These are phyloP conservation scores for Neomonachus schauinslandi DNA, from an alignment of 2,113 vertebrate genomes.

Conservation along the genomic window DNA sequence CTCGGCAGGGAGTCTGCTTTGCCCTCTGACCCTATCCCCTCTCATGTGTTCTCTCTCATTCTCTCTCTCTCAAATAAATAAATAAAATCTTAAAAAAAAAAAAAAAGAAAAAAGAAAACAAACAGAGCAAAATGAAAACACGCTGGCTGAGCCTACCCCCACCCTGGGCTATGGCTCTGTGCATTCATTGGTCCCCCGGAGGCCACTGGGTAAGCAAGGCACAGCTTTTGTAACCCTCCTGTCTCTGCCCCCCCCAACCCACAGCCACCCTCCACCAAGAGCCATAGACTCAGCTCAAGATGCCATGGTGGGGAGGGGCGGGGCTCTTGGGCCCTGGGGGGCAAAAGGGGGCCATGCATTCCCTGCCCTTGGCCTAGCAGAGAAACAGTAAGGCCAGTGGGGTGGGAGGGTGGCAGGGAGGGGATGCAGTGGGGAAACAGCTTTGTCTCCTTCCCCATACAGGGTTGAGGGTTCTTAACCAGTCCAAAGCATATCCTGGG, in stretches of 20 bases:
- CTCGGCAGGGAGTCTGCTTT: too few species aligned
- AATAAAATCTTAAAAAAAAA: too few species aligned
- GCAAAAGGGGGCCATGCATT: not conserved
- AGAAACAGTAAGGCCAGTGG: conserved; percentile 19
- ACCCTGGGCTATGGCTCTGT: conserved; percentile 4
- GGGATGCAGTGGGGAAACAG: not conserved
- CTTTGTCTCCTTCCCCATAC: not conserved
- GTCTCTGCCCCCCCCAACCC: not conserved
- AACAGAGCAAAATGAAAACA: conserved; percentile 75
- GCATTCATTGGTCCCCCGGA: conserved; percentile 59
- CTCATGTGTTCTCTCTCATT: too few species aligned
- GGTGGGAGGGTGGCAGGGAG: not conserved
- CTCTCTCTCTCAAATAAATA: too few species aligned
- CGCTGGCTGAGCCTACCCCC: conserved; percentile 15
- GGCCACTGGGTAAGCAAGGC: conserved; percentile 67
- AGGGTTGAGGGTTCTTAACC: not conserved
- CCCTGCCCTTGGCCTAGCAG: conserved; percentile 33
- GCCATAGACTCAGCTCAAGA: conserved; percentile 61
- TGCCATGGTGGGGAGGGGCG: not conserved
- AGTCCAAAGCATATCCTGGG: not conserved
- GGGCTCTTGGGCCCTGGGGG: not conserved
- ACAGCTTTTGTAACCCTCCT: conserved; percentile 64
- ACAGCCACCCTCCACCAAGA: conserved; percentile 52
- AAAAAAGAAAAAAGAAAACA: conserved; percentile 65
- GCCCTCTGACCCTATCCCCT: too few species aligned